Percentiles rank a stretch among this genome's conserved stretches.
phyloP scores from a whole-genome alignment of 2,113 vertebrate genomes.

The Halichoerus grypus region DNA sequence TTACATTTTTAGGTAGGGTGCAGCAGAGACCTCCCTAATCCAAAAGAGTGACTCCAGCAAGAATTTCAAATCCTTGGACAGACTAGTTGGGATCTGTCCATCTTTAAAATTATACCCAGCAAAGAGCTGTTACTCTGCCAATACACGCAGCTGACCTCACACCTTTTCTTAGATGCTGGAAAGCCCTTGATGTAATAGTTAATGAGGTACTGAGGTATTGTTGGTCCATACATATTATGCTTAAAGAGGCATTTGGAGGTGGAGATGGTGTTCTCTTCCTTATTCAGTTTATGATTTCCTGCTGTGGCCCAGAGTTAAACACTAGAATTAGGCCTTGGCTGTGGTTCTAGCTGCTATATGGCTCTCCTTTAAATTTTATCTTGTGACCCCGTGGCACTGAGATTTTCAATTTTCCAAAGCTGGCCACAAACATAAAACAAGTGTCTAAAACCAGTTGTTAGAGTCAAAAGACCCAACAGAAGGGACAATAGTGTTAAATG shows the following conservation, averaged over 20 bases:
- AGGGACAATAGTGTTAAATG: constrained; percentile 61
- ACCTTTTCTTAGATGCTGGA: constrained; percentile 2
- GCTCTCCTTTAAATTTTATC: constrained; percentile 66
- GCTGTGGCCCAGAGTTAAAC: constrained; percentile 70
- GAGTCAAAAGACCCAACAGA: constrained; percentile 25
- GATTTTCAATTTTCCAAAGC: constrained; percentile 70
- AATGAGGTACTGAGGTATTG: background rate
- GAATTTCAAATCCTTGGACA: background rate
- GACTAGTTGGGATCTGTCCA: background rate
- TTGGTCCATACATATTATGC: background rate
- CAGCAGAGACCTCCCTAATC: background rate
- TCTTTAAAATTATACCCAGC: background rate
- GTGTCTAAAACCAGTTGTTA: constrained; percentile 79
- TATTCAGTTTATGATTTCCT: constrained; percentile 69
- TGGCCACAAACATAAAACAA: constrained; percentile 80
- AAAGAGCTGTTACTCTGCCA: background rate
- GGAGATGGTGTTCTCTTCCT: constrained; percentile 54
- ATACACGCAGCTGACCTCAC: background rate
- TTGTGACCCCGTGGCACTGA: constrained; percentile 58
- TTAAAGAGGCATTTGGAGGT: constrained; percentile 46
- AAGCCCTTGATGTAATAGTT: background rate
- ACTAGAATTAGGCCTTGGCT: constrained; percentile 75
- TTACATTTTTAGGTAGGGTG: background rate
- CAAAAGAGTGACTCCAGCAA: background rate
- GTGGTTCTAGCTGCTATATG: constrained; percentile 63